Evolutionary conservation across 1,140 invertebrate genomes (phyloP), one percentile per base, ranked within the genome.

Genomic region (Drosophila insularis): DNA sequence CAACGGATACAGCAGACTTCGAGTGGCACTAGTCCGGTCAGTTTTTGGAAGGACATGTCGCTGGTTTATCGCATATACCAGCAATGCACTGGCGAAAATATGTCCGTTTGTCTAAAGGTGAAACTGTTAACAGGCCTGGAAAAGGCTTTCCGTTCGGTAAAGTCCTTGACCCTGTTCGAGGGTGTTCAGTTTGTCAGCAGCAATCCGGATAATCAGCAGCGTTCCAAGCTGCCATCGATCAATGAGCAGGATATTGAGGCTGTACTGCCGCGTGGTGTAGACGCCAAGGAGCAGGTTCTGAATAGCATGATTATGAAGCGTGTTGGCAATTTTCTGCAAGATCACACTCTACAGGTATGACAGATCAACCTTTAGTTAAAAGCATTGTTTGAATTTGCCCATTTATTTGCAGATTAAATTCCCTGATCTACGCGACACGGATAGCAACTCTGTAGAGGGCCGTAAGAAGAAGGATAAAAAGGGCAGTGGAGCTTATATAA

Each of bases 301-400:
- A 96, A 96, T 81, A 93, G 93, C 46, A 93, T 97, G 91, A 96
- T 97, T 77, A 89, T 95, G 72, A 95, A 96, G 81, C 96, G 95
- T 82, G 92, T 96, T 60, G 90, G 95, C 53, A 94, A 93, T 77
- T 96, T 97, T 90, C 94, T 97, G 90, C 94, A 95, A 89, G 94
- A 94, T 72, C 95, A 96, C 91, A 96, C 95, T 17, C 91, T 97
- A 58, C 96, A 97, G 93, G 94, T 96, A 93, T 92, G 76, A 11
- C 2, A 5, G n/a, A 17, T 11, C 4, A 19, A 46, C 2, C 32
- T 37, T 13, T 4, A 37, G 1, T 13, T 4, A 3, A 2, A 27
- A n/a, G 21, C n/a, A 7, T 13, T 4, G 7, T 11, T 23, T 0
- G 23, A 4, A 11, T 54, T 13, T 11, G 2, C 6, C 19, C 35